Conservation (phyloP, 2,888 invertebrate genomes). For the Pyrrhosoma nymphula region DNA sequence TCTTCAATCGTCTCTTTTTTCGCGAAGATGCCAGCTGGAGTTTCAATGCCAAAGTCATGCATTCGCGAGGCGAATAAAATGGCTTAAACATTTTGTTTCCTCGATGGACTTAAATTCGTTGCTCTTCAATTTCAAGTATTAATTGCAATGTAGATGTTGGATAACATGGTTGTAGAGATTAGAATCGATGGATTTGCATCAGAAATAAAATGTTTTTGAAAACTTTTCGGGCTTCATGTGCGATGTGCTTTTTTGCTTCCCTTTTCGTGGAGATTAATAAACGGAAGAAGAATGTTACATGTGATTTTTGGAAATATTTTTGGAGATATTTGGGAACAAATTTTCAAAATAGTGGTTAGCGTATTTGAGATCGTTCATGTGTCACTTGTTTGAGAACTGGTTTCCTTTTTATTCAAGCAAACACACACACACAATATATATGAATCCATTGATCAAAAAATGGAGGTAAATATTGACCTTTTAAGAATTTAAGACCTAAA, state of each 20-base stretch:
- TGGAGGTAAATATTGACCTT: too few species aligned
- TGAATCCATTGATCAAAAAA: too few species aligned
- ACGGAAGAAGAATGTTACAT: background rate
- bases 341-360: constrained; percentile 25
- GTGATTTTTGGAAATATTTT: constrained; percentile 49
- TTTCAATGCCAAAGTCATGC: background rate
- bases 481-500: too few species aligned
- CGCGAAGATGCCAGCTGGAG: background rate
- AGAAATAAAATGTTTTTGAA: background rate
- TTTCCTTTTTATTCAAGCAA: background rate
- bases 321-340: constrained; percentile 4
- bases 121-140: background rate
- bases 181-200: background rate
- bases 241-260: background rate
- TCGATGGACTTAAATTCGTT: background rate
- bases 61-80: background rate
- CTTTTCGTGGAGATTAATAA: background rate
- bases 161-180: background rate
- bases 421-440: background rate
- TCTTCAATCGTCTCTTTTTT: background rate
- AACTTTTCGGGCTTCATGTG: background rate
- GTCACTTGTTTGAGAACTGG: background rate
- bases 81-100: background rate
- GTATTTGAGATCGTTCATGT: background rate
- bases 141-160: background rate